Evolutionary conservation across 2,888 invertebrate genomes (phyloP).

Genomic region (Neria commutata): DNA sequence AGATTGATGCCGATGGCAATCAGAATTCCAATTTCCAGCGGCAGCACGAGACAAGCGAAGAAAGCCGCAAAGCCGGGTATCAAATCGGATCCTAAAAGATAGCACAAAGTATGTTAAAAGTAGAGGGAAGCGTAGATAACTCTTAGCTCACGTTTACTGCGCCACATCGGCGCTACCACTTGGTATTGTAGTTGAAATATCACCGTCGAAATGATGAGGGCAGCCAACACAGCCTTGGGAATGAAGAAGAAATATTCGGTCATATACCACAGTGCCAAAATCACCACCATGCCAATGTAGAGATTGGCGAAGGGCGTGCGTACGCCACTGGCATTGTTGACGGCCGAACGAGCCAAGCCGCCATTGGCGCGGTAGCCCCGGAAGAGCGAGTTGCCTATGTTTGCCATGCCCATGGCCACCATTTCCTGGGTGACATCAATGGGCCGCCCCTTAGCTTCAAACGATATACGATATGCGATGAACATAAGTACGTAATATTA

Average conservation of each 20-base stretch:
- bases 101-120: background rate
- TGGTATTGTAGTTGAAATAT: constrained; percentile 88
- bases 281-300: constrained; percentile 80
- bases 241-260: constrained; percentile 87
- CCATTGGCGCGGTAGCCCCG: constrained; percentile 82
- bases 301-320: constrained; percentile 82
- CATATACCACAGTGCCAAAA: constrained; percentile 80
- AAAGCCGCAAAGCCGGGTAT: constrained; percentile 87
- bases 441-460: constrained; percentile 72
- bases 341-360: constrained; percentile 81
- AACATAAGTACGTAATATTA: background rate
- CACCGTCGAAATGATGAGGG: constrained; percentile 89
- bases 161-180: constrained; percentile 85
- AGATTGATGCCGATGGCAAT: constrained; percentile 82
- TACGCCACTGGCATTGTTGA: constrained; percentile 87
- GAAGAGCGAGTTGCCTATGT: constrained; percentile 83
- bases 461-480: background rate
- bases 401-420: constrained; percentile 77
- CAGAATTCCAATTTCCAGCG: constrained; percentile 85
- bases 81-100: constrained; percentile 77
- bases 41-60: constrained; percentile 80
- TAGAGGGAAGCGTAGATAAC: background rate
- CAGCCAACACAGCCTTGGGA: constrained; percentile 82
- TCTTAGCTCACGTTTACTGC: constrained; percentile 76
- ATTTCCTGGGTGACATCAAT: constrained; percentile 92